These are phyloP conservation scores for Rhea pennata DNA, from an alignment of 2,113 vertebrate species.

Conservation along the genomic window DNA sequence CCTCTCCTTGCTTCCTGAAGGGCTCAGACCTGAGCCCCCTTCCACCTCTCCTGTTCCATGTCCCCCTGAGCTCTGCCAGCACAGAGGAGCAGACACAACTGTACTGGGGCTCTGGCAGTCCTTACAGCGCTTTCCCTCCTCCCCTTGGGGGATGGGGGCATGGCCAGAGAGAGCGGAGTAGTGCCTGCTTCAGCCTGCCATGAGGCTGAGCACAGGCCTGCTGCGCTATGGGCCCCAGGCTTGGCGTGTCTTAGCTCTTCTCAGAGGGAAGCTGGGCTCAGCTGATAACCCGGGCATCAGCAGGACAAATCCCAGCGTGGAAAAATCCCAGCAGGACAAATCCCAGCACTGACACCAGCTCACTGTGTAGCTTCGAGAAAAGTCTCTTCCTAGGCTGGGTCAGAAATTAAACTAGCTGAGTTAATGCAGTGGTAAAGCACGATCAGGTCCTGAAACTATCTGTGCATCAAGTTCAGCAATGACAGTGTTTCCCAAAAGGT, in stretches of 20 bases:
- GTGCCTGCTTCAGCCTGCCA: neutral
- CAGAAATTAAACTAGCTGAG: neutral
- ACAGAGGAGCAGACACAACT: neutral
- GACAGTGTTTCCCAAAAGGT: neutral
- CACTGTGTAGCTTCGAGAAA: neutral
- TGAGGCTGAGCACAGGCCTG: neutral
- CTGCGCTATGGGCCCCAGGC: neutral
- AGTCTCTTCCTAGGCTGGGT: neutral
- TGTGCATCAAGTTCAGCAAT: neutral
- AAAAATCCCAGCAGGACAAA: neutral
- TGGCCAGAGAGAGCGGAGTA: neutral
- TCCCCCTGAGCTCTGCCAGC: neutral
- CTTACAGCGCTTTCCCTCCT: neutral
- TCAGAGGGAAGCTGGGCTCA: neutral
- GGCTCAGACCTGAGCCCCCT: neutral
- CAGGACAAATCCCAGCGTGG: neutral
- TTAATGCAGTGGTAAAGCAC: neutral
- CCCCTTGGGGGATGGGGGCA: accelerated
- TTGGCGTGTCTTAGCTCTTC: neutral
- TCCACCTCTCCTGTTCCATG: neutral
- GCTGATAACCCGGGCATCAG: neutral
- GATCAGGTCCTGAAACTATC: neutral
- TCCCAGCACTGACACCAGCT: neutral
- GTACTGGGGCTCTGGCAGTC: neutral
- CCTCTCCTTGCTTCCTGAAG: neutral